Conservation (phyloP, 64 coral and sea anemone species). For the Exaiptasia diaphana region DNA sequence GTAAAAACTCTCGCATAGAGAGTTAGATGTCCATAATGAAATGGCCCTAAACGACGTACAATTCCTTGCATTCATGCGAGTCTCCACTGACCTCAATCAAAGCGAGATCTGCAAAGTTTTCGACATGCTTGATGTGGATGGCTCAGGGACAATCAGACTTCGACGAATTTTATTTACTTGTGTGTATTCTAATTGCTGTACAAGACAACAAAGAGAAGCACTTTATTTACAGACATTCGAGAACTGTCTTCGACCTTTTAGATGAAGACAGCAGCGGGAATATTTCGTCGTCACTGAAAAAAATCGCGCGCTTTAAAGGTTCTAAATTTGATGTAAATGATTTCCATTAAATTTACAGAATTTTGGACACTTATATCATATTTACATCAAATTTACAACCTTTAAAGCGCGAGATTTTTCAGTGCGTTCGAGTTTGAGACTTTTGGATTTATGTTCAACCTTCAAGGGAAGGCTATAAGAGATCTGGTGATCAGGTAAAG, state of each 20-base stretch:
- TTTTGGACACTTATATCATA: no score
- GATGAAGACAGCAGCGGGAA: conserved; percentile 96
- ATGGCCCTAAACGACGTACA: conserved; percentile 91
- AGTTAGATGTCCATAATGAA: conserved; percentile 88
- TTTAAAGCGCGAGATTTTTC: no score
- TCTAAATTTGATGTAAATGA: no score
- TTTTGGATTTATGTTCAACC: conserved; percentile 94
- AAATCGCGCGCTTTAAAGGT: no score
- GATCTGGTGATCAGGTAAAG: conserved; percentile 92
- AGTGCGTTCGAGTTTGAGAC: conserved; percentile 85
- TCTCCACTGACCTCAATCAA: conserved; percentile 70
- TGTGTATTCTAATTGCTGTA: conserved; percentile 91
- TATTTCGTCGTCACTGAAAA: conserved; percentile 88
- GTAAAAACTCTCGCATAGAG: conserved; percentile 67
- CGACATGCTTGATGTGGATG: conserved; percentile 93
- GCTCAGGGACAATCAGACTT: conserved; percentile 93
- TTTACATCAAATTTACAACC: no score
- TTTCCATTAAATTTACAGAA: no score
- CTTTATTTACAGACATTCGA: conserved; percentile 94
- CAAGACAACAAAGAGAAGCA: conserved; percentile 90
- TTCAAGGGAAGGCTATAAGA: conserved; percentile 87
- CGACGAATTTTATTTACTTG: conserved; percentile 88
- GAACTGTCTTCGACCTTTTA: conserved; percentile 91
- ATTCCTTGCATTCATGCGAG: conserved; percentile 85
- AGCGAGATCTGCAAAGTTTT: conserved; percentile 96